Evolutionary conservation across 2,888 invertebrate species (phyloP).

Genomic region (Pachliopta kotzebuea): DNA sequence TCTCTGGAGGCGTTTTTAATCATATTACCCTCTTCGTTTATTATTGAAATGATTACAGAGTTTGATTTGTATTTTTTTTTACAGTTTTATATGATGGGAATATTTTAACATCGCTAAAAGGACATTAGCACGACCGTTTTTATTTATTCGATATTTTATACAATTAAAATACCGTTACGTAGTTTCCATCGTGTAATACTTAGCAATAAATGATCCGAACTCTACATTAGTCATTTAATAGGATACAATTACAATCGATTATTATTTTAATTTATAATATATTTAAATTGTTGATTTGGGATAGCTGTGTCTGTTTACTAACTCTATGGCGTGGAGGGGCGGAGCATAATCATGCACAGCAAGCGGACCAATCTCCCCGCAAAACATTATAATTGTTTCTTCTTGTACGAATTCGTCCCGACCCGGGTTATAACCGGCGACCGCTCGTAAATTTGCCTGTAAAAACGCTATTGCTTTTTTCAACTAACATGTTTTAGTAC

Average conservation of each 20-base stretch:
- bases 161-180: no score
- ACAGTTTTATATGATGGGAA: no score
- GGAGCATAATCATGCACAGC: constrained; percentile 54
- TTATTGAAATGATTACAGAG: not conserved
- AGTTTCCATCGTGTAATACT: no score
- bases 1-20: constrained; percentile 65
- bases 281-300: constrained; percentile 22
- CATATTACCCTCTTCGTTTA: constrained; percentile 54
- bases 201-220: no score
- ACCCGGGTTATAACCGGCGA: constrained; percentile 8
- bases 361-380: constrained; percentile 48
- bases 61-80: no score
- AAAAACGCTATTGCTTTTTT: constrained; percentile 26
- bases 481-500: constrained; percentile 19
- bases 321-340: constrained; percentile 40
- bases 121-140: no score
- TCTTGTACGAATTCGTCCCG: constrained; percentile 37
- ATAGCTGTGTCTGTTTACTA: constrained; percentile 32
- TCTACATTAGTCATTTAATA: no score
- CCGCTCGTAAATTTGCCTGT: constrained; percentile 25
- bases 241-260: no score
- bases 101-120: no score
- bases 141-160: no score
- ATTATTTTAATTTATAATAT: no score
- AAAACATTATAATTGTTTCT: constrained; percentile 61